Base-by-base conservation (phyloP, 2,888 invertebrate species). In the Drosophila histrio region DNA sequence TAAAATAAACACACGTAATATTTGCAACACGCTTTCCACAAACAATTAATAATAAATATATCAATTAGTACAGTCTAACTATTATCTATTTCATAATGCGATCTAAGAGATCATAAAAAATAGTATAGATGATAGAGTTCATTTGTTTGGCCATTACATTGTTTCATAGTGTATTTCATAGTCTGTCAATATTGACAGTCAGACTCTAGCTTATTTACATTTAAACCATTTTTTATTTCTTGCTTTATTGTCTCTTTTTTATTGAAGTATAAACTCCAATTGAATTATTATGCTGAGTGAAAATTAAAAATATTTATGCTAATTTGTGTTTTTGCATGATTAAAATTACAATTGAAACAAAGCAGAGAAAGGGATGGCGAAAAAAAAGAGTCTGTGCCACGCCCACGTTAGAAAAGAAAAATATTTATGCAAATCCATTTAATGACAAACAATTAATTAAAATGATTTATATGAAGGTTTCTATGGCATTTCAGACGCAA, bases 401-500 rank as follows among this genome's bases (percentile, higher is more conserved):
- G 21, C 53, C 39, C 53, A 49, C 22, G 22, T 21, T 6, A 13
- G 11, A 19, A 36, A 36, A 19, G 8, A 65, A 68, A 81, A 82
- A 78, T 82, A 72, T 75, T 79, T 87, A 85, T 82, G 86, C 71
- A 88, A 87, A 84, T 86, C 86, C 67, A 87, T 87, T 86, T 68
- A 84, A 83, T 80, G 84, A 77, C 80, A 88, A 84, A 88, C 83
- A 84, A 84, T 84, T 84, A 86, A 87, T 84, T 83, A 86, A 83
- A 87, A 87, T 84, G 83, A 84, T 83, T 84, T 84, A 83, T 75
- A 62, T 44, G 62, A 61, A 61, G 58, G 67, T 72, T 87, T 65
- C 69, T 68, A 61, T 76, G 63, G 79, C 64, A 82, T 87, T 85
- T 72, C 70, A 56, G 67, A 65, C 15, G 49, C 24, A 28, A 19